A percentile compares a stretch with the other conserved stretches of the same genome.
Evolutionary conservation across 1,140 invertebrate species (phyloP).

Genomic region (Tetramorium parvispinum): DNA sequence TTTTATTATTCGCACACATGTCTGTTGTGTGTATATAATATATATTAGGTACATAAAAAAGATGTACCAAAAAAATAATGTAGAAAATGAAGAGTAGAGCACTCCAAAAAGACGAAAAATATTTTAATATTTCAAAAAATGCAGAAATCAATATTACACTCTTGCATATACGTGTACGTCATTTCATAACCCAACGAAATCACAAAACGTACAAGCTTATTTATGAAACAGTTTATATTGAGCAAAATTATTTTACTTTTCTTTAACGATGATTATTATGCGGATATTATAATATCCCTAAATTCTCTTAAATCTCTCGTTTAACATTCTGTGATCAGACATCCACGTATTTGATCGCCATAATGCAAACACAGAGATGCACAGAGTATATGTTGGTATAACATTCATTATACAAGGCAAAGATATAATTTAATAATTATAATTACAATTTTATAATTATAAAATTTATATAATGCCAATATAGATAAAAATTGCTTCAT

Average conservation of each 20-base stretch:
- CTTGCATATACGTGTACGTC: conserved; percentile 30
- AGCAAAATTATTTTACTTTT: conserved; percentile 13
- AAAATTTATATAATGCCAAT: conserved; percentile 39
- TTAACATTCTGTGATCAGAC: background rate
- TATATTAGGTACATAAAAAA: conserved; percentile 2
- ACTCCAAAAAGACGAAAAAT: background rate
- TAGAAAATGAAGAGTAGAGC: background rate
- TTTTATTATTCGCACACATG: conserved; percentile 11
- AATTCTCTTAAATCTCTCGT: background rate
- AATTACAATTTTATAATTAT: conserved; percentile 46
- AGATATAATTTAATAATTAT: conserved; percentile 33
- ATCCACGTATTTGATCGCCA: background rate
- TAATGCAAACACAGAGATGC: conserved; percentile 1
- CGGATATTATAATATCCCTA: background rate
- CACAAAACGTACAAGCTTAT: background rate
- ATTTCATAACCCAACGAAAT: conserved; percentile 16
- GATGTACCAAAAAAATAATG: background rate
- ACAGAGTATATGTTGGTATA: conserved; percentile 24
- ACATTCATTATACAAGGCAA: conserved; percentile 24
- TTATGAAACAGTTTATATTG: conserved; percentile 15
- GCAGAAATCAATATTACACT: conserved; percentile 13
- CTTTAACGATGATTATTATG: background rate
- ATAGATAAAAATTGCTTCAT: conserved; percentile 39
- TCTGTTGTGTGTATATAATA: background rate
- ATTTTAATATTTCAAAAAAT: conserved; percentile 12